Evolutionary conservation across 1,140 invertebrate genomes (phyloP).

Genomic region (Aphaenogaster ashmeadi): DNA sequence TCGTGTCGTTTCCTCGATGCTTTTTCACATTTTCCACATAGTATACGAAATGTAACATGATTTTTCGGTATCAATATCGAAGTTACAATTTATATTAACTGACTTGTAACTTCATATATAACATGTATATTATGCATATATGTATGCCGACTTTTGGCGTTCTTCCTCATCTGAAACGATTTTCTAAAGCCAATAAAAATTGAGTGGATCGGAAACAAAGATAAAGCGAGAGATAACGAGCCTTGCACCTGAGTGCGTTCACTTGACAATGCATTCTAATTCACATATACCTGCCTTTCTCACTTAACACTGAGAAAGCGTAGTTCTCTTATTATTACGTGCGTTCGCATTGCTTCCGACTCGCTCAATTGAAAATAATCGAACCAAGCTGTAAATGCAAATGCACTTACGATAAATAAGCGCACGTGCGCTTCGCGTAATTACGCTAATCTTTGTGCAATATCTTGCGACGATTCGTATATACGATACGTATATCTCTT

Average conservation of each 20-base stretch:
- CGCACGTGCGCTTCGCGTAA: background rate
- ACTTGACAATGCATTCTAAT: constrained; percentile 1
- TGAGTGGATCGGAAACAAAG: background rate
- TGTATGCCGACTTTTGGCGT: constrained; percentile 14
- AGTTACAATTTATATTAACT: background rate
- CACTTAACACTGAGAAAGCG: background rate
- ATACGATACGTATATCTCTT: constrained; percentile 33
- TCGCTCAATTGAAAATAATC: constrained; percentile 11
- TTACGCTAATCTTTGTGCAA: constrained; percentile 49
- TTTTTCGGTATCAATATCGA: background rate
- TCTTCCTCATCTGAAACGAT: constrained; percentile 8
- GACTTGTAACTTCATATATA: background rate
- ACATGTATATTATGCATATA: background rate
- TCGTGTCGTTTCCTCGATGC: background rate
- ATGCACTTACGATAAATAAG: constrained; percentile 23
- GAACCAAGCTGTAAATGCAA: background rate
- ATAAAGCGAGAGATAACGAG: background rate
- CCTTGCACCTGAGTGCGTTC: background rate
- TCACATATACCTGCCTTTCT: background rate
- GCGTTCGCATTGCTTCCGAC: background rate
- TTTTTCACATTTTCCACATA: background rate
- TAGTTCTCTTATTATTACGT: background rate
- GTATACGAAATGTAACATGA: background rate
- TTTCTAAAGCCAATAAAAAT: constrained; percentile 8
- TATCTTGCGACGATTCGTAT: constrained; percentile 51